Conservation (phyloP, 2,888 invertebrate species). For the Drosophila meridionalis region DNA sequence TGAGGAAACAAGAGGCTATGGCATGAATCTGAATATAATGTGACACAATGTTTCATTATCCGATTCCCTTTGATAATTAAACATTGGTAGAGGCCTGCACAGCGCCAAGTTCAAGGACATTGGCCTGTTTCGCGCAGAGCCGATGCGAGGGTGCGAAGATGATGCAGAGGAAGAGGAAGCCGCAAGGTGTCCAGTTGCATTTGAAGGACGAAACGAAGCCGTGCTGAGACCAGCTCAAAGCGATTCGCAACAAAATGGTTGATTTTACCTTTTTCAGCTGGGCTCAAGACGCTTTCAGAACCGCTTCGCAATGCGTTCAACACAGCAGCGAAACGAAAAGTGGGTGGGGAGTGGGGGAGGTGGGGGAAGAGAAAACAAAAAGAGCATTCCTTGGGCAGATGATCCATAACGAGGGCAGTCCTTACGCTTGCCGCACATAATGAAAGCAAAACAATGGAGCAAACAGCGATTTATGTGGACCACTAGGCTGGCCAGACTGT, state of each 20-base stretch:
- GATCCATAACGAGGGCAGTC: background rate
- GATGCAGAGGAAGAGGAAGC: too few relatives aligned
- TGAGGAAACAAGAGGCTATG: conserved; percentile 5
- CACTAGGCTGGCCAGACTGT: background rate
- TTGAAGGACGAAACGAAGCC: background rate
- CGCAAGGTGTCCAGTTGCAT: background rate
- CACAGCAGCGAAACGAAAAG: background rate
- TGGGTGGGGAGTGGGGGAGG: background rate
- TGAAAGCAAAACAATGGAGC: conserved; percentile 32
- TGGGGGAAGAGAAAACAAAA: background rate
- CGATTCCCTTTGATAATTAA: conserved; percentile 14
- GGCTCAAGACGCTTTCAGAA: background rate
- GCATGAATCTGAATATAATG: conserved; percentile 11
- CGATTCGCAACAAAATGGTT: conserved; percentile 5
- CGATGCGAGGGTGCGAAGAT: background rate
- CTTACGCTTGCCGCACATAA: conserved; percentile 13
- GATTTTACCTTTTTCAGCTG: conserved; percentile 7
- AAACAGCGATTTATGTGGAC: conserved; percentile 1
- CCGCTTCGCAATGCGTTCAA: background rate
- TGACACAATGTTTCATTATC: conserved; percentile 6
- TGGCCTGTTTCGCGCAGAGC: background rate
- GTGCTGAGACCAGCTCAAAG: background rate
- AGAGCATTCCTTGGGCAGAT: background rate
- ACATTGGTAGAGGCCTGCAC: background rate
- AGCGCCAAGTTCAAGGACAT: conserved; percentile 10